Evolutionary conservation across 2,888 invertebrate genomes (phyloP).

Genomic region (Perdita meconis): DNA sequence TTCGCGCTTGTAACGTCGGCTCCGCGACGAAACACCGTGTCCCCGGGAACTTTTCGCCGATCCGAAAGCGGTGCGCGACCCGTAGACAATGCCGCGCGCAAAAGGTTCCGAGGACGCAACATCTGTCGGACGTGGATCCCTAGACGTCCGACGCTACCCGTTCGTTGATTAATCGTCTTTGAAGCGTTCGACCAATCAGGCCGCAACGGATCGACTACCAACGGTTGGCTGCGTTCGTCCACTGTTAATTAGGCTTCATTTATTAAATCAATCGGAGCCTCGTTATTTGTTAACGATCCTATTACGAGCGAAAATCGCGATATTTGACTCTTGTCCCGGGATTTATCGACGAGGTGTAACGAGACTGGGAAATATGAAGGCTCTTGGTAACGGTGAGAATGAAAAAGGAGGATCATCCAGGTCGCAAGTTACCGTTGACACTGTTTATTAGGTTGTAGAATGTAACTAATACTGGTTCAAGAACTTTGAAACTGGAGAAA

Average conservation of each 20-base stretch:
- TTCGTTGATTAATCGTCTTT: conserved; percentile 56
- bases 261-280: conserved; percentile 48
- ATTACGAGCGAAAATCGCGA: conserved; percentile 10
- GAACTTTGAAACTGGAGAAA: no score
- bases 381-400: conserved; percentile 22
- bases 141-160: conserved; percentile 12
- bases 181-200: conserved; percentile 32
- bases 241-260: conserved; percentile 45
- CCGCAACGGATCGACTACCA: conserved; percentile 33
- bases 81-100: conserved; percentile 48
- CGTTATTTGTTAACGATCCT: conserved; percentile 49
- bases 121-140: conserved; percentile 58
- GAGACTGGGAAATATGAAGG: conserved; percentile 33
- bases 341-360: conserved; percentile 50
- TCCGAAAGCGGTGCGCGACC: conserved; percentile 48
- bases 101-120: conserved; percentile 47
- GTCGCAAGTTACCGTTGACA: conserved; percentile 47
- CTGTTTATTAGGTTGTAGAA: no score
- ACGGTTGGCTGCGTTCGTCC: neutral
- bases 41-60: conserved; percentile 62
- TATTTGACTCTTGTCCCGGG: conserved; percentile 14
- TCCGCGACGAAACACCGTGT: conserved; percentile 65
- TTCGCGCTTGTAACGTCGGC: conserved; percentile 65
- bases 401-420: neutral
- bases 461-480: no score